Evolutionary conservation across 2,113 vertebrate genomes (phyloP).

Genomic region (Benitochromis conjunctus): DNA sequence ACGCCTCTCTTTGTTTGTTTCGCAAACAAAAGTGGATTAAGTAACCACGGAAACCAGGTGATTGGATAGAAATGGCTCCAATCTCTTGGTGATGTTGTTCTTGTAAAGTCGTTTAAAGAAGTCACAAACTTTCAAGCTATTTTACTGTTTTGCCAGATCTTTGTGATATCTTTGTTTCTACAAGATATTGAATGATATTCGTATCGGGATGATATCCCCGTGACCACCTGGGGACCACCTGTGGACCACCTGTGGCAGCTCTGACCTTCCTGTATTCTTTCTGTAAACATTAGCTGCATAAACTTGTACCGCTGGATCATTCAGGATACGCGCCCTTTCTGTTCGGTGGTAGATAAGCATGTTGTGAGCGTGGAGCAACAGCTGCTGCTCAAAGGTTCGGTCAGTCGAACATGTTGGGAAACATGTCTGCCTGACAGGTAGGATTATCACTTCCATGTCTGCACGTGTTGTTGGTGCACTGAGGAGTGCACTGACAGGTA

Average conservation of each 20-base stretch:
- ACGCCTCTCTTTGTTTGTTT: not conserved
- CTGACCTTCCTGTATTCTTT: too few species aligned
- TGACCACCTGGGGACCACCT: too few species aligned
- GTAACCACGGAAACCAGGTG: not conserved
- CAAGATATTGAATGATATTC: not conserved
- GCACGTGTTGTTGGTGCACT: not conserved
- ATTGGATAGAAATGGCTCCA: not conserved
- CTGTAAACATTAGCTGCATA: too few species aligned
- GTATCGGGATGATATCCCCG: too few species aligned
- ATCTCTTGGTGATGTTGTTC: not conserved
- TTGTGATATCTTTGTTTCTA: not conserved
- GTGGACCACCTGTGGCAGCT: too few species aligned
- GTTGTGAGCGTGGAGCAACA: not conserved
- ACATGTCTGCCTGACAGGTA: not conserved
- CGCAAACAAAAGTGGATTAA: not conserved
- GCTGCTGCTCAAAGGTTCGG: rapidly evolving
- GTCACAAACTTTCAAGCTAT: not conserved
- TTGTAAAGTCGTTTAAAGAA: not conserved
- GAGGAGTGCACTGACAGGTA: too few species aligned
- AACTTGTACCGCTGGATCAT: too few species aligned
- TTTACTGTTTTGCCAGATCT: not conserved
- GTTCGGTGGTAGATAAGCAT: rapidly evolving
- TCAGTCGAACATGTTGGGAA: not conserved
- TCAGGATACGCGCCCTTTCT: not conserved
- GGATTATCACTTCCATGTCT: rapidly evolving